Evolutionary conservation across 1,140 invertebrate species (phyloP).

Genomic region (Phenacoccus solenopsis): DNA sequence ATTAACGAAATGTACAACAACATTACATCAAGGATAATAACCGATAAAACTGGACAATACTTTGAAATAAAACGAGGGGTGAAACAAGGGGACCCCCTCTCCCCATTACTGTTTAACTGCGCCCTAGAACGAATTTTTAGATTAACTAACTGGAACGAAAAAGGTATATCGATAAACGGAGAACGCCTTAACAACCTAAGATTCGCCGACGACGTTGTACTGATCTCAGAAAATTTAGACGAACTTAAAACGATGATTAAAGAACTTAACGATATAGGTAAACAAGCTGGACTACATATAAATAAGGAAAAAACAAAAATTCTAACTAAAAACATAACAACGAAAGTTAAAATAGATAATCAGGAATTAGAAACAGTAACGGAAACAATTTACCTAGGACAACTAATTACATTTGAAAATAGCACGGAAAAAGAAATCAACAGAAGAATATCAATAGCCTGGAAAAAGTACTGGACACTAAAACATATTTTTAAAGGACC

Average conservation of each 20-base stretch:
- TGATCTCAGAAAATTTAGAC: slow-evolving; percentile 23
- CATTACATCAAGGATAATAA: not conserved
- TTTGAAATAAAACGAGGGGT: slow-evolving; percentile 13
- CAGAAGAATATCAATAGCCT: slow-evolving; percentile 20
- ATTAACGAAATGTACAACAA: slow-evolving; percentile 7
- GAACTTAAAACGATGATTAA: slow-evolving; percentile 18
- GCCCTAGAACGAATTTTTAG: slow-evolving; percentile 24
- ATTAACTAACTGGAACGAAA: slow-evolving; percentile 23
- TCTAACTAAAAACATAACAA: slow-evolving; percentile 13
- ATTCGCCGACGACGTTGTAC: slow-evolving; percentile 32
- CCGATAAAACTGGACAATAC: not conserved
- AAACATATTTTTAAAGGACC: slow-evolving; percentile 11
- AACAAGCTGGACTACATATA: slow-evolving; percentile 20
- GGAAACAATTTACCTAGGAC: slow-evolving; percentile 9
- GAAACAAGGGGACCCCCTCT: slow-evolving; percentile 22
- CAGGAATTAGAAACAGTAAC: slow-evolving; percentile 16
- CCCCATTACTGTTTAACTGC: slow-evolving; percentile 25
- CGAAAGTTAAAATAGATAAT: not conserved
- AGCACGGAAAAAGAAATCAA: slow-evolving; percentile 12
- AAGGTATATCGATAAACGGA: slow-evolving; percentile 28
- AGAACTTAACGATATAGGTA: not conserved
- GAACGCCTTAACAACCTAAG: slow-evolving; percentile 28
- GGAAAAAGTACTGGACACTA: slow-evolving; percentile 21
- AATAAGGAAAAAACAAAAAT: slow-evolving; percentile 21
- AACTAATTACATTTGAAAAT: not conserved